phyloP scores from a whole-genome alignment of 1,140 invertebrate species.

The Aphis gossypii region DNA sequence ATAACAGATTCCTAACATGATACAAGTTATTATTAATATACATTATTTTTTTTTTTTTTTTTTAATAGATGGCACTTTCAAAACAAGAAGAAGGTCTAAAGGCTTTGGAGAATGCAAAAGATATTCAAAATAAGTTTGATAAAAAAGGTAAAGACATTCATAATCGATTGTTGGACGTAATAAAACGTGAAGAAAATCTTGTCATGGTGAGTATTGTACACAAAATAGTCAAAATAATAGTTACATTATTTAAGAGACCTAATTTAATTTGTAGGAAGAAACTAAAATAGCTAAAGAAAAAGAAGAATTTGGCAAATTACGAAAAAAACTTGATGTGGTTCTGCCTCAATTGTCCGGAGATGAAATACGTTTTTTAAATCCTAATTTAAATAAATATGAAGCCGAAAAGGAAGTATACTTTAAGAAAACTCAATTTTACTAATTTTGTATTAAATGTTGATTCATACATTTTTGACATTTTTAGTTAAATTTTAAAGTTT shows the following conservation, averaged over 20 bases:
- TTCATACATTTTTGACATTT: not conserved
- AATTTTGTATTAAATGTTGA: not conserved
- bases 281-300: constrained; percentile 8
- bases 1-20: not conserved
- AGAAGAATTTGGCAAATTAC: constrained; percentile 13
- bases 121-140: constrained; percentile 54
- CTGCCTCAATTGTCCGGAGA: constrained; percentile 31
- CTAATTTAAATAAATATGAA: constrained; percentile 3
- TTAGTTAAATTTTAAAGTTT: too few species aligned
- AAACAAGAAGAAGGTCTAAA: constrained; percentile 54
- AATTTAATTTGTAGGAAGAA: constrained; percentile 34
- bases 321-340: constrained; percentile 43
- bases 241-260: not conserved
- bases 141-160: constrained; percentile 50
- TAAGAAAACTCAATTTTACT: constrained; percentile 15
- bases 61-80: constrained; percentile 14
- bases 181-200: constrained; percentile 45
- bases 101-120: constrained; percentile 47
- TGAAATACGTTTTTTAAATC: constrained; percentile 33
- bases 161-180: constrained; percentile 28
- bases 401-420: constrained; percentile 40
- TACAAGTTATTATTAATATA: not conserved
- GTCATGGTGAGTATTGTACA: not conserved
- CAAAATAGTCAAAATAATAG: too few species aligned
- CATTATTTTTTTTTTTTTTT: not conserved